Conservation (phyloP, 2,888 invertebrate species). For the Buathra laborator region DNA sequence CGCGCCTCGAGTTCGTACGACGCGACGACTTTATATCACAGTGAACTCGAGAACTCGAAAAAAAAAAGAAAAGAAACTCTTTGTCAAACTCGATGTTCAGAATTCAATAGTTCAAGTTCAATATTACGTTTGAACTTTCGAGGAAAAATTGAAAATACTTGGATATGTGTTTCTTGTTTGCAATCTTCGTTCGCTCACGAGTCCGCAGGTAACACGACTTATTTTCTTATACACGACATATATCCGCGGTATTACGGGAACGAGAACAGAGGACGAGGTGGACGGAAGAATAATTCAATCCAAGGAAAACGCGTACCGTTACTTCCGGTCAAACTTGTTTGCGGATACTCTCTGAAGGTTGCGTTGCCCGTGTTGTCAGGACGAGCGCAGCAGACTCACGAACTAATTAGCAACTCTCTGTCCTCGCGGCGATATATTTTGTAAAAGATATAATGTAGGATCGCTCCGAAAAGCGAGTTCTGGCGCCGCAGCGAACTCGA, state of each 20-base stretch:
- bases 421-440: neutral
- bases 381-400: constrained; percentile 10
- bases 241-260: neutral
- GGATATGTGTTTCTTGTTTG: neutral
- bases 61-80: neutral
- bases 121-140: neutral
- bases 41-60: neutral
- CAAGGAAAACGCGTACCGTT: constrained; percentile 61
- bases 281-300: constrained; percentile 58
- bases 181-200: neutral
- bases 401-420: constrained; percentile 38
- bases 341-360: neutral
- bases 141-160: neutral
- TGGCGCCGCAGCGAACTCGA: neutral
- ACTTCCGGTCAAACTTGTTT: constrained; percentile 64
- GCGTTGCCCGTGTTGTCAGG: constrained; percentile 16
- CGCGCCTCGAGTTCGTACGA: constrained; percentile 14
- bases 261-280: constrained; percentile 18
- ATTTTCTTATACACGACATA: neutral
- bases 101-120: neutral
- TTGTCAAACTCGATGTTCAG: neutral
- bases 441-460: constrained; percentile 33
- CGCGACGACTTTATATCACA: too few relatives aligned
- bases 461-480: constrained; percentile 1
- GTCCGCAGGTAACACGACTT: neutral